These are phyloP conservation scores for Contarinia nasturtii DNA, from an alignment of 1,140 invertebrate species.

Conservation along the genomic window DNA sequence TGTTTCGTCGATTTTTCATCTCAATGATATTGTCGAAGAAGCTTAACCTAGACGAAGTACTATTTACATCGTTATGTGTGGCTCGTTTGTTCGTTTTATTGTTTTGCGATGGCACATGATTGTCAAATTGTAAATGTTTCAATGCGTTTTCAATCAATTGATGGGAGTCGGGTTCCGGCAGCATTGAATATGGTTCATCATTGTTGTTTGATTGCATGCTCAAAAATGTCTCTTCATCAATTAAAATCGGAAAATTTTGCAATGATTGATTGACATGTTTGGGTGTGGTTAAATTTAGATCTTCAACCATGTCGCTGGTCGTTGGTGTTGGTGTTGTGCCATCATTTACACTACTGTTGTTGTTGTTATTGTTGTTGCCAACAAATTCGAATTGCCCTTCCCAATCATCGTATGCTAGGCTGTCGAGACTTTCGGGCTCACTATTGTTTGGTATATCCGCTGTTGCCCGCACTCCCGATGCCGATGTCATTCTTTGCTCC, in stretches of 20 bases:
- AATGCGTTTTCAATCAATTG: too few species aligned
- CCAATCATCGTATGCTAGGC: slow-evolving; percentile 64
- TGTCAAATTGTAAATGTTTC: not conserved
- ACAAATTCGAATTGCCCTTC: slow-evolving; percentile 71
- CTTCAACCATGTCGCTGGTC: not conserved
- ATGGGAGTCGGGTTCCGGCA: not conserved
- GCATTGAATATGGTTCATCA: slow-evolving; percentile 6
- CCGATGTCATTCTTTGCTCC: too few species aligned
- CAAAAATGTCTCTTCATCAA: slow-evolving; percentile 22
- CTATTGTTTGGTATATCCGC: slow-evolving; percentile 14
- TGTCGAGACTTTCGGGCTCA: slow-evolving; percentile 31
- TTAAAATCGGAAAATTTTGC: slow-evolving; percentile 18
- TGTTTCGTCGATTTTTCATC: not conserved
- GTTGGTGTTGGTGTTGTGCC: slow-evolving; percentile 1
- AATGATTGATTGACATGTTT: not conserved
- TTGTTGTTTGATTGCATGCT: slow-evolving; percentile 20
- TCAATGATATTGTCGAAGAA: too few species aligned
- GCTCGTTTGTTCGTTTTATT: not conserved
- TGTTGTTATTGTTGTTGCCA: slow-evolving; percentile 20
- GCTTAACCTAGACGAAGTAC: too few species aligned
- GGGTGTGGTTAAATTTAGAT: not conserved
- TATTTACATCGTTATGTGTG: too few species aligned
- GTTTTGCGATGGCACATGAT: not conserved
- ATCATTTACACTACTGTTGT: slow-evolving; percentile 4
- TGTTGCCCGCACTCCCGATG: not conserved